Evolutionary conservation across 2,888 invertebrate species (phyloP), one percentile per base, ranked within the genome.

Genomic region (Xestia xanthographa): DNA sequence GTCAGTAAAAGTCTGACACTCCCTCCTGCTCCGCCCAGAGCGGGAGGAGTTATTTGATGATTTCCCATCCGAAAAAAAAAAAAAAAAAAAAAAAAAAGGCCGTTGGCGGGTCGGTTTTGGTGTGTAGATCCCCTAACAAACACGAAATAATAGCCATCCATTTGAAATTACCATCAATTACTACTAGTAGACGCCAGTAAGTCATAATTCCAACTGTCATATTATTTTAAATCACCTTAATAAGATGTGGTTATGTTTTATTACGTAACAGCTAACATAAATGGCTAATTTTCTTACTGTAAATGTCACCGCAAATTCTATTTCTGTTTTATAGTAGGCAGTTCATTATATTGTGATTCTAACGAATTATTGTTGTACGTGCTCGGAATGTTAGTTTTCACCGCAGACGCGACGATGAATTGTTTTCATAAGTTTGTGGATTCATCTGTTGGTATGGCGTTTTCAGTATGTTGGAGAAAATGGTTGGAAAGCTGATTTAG

Each of bases 141-240:
- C 58, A 43, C 20, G 62, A 56, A 56, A 67, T 83, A 79, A 79
- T 63, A 65, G 48, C 9, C 41, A 79, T 56, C 20, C 17, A 20
- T 62, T 78, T 70, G 6, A 79, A 82, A 82, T 83, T 83, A 79
- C 75, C 48, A 58, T 26, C 56, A 41, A 82, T 83, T 83, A 82
- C 69, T 9, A 53, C 71, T 53, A 62, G 48, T 45, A 62, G 68
- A 71, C 53, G 22, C 38, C 63, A 67, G 56, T 77, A 60, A 79
- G 38, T 50, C 66, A 77, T 82, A 43, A 72, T 73, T 73, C 65
- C 22, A 65, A 34, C 65, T 62, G 83, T 68, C 77, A 68, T 73
- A 84, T 84, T 84, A 84, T 83, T 83, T 83, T 80, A 83, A 83
- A 85, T 85, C 48, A 67, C 66, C 26, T n/a, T 85, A 79, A 72